These are phyloP conservation scores for Bradypus variegatus DNA, from an alignment of 2,797 vertebrate genomes.

Conservation along the genomic window DNA sequence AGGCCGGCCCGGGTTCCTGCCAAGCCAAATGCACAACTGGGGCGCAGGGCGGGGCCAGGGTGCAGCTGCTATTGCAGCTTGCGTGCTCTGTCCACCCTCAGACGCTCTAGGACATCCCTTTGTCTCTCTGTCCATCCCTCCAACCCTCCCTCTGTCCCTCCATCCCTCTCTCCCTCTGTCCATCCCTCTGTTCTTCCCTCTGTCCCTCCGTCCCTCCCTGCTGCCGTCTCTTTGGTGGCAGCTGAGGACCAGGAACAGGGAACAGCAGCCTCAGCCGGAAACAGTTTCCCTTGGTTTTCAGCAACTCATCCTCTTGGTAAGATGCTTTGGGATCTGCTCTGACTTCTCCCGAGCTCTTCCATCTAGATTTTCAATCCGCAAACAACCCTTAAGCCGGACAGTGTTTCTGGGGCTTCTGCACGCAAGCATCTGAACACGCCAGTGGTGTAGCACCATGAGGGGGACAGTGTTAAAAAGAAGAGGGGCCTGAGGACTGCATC, in stretches of 20 bases:
- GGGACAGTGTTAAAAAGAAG: fast-evolving
- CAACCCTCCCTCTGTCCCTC: too few relatives aligned
- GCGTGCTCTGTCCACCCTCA: neutral
- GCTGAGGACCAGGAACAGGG: neutral
- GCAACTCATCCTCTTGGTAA: fast-evolving
- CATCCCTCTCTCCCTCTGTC: too few relatives aligned
- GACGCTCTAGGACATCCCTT: neutral
- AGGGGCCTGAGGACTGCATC: too few relatives aligned
- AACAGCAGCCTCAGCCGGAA: fast-evolving
- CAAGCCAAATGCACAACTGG: fast-evolving
- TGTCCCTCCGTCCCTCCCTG: neutral
- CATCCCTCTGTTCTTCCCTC: neutral
- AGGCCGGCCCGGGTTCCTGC: fast-evolving
- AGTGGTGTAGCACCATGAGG: fast-evolving
- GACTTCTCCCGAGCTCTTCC: neutral
- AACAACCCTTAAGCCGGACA: fast-evolving
- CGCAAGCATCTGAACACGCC: fast-evolving
- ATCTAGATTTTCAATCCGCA: neutral
- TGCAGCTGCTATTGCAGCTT: neutral
- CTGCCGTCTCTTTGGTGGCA: fast-evolving
- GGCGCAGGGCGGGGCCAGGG: fast-evolving
- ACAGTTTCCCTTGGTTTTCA: fast-evolving
- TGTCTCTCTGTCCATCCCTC: too few relatives aligned
- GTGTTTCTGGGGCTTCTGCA: neutral
- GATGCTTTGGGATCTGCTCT: neutral